phyloP scores from a whole-genome alignment of 2,113 vertebrate species.

The Osmerus mordax region DNA sequence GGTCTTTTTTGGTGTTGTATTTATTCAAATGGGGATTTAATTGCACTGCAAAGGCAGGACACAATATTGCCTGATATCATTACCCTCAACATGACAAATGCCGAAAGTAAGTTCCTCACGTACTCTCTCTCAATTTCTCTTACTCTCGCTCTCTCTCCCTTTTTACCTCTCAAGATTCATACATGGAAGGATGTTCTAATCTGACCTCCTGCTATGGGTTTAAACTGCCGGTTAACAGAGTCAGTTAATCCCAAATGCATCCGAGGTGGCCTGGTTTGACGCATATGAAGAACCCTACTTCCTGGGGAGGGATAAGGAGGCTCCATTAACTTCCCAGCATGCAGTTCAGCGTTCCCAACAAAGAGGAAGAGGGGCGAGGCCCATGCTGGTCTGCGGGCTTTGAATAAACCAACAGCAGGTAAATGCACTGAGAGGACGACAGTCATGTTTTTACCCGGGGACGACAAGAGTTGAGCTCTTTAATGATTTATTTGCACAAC shows the following conservation, averaged over 20 bases:
- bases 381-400: slow-evolving; percentile 15
- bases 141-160: slow-evolving; percentile 52
- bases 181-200: slow-evolving; percentile 68
- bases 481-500: slow-evolving; percentile 41
- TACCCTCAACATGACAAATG: slow-evolving; percentile 81
- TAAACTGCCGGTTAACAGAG: slow-evolving; percentile 64
- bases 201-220: slow-evolving; percentile 73
- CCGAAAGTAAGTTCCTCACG: slow-evolving; percentile 82
- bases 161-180: neutral
- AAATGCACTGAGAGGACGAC: slow-evolving; percentile 35
- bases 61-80: slow-evolving; percentile 83
- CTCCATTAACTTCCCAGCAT: slow-evolving; percentile 52
- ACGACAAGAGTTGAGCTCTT: slow-evolving; percentile 15
- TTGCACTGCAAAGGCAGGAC: slow-evolving; percentile 87
- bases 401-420: slow-evolving; percentile 52
- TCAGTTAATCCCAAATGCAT: slow-evolving; percentile 19
- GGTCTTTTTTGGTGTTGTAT: slow-evolving; percentile 79
- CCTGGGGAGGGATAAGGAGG: slow-evolving; percentile 37
- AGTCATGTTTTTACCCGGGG: slow-evolving; percentile 30
- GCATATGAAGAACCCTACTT: slow-evolving; percentile 29
- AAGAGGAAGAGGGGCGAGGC: slow-evolving; percentile 5
- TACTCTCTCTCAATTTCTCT: slow-evolving; percentile 74
- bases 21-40: slow-evolving; percentile 89
- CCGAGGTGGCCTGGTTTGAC: slow-evolving; percentile 25
- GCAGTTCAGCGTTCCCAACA: slow-evolving; percentile 20